phyloP scores from a whole-genome alignment of 2,888 invertebrate genomes.

The Petrolisthes manimaculis region DNA sequence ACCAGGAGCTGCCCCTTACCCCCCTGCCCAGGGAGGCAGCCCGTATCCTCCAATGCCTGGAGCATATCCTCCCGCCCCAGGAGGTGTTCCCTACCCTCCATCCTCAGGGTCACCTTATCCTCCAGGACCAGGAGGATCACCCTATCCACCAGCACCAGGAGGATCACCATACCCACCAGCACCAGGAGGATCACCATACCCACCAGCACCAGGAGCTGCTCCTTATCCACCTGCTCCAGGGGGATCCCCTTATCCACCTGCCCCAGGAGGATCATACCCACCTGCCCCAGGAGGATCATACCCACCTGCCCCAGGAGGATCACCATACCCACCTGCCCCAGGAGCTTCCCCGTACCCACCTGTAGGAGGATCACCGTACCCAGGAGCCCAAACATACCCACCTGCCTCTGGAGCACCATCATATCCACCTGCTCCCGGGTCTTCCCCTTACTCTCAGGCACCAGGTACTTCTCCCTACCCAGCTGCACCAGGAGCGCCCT shows the following conservation, averaged over 20 bases:
- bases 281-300: constrained; percentile 23
- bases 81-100: constrained; percentile 20
- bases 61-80: constrained; percentile 14
- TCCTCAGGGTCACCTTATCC: constrained; percentile 31
- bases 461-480: constrained; percentile 15
- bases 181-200: constrained; percentile 28
- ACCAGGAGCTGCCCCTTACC: constrained; percentile 23
- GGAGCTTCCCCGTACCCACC: constrained; percentile 24
- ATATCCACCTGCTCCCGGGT: constrained; percentile 44
- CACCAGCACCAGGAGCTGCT: constrained; percentile 38
- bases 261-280: constrained; percentile 17
- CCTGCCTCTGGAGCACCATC: constrained; percentile 32
- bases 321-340: constrained; percentile 33
- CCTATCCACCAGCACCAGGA: constrained; percentile 19
- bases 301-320: constrained; percentile 42
- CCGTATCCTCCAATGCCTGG: neutral
- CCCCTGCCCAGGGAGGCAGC: constrained; percentile 14
- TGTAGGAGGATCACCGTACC: neutral
- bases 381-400: constrained; percentile 34
- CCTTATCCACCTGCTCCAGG: constrained; percentile 33
- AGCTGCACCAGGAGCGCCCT: neutral
- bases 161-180: constrained; percentile 34
- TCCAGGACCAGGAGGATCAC: neutral
- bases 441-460: constrained; percentile 33
- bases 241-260: constrained; percentile 34